Conservation (phyloP, 92 coral and sea anemone genomes). For the Zoanthus sansibaricus region DNA sequence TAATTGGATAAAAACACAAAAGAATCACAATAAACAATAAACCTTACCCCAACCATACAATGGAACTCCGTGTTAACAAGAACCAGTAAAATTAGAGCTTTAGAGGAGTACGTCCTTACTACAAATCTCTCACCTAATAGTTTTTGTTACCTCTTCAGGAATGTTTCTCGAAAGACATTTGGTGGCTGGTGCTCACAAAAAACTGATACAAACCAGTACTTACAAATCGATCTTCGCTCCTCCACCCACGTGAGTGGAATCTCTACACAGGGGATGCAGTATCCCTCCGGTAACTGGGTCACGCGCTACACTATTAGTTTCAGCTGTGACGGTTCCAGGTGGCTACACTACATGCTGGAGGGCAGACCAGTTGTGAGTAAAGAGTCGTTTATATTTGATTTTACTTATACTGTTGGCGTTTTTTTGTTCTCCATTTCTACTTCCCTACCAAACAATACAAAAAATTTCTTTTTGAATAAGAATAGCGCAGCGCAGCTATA, state of each 20-base stretch:
- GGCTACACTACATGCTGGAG: slow-evolving; percentile 27
- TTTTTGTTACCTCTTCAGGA: slow-evolving; percentile 12
- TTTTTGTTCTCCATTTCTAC: too few species aligned
- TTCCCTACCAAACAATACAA: too few species aligned
- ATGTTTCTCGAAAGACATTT: slow-evolving; percentile 28
- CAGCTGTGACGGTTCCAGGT: slow-evolving; percentile 23
- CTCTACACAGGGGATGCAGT: slow-evolving; percentile 39
- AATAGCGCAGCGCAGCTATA: too few species aligned
- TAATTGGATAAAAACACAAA: too few species aligned
- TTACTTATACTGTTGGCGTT: too few species aligned
- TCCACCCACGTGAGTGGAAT: background rate
- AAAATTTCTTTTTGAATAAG: too few species aligned
- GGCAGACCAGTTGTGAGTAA: slow-evolving; percentile 19
- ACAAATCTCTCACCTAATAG: background rate
- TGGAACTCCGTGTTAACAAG: too few species aligned
- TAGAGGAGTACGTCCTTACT: too few species aligned
- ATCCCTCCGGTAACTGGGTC: slow-evolving; percentile 45
- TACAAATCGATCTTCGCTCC: slow-evolving; percentile 24
- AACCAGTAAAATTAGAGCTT: too few species aligned
- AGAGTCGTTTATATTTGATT: background rate
- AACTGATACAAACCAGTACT: slow-evolving; percentile 13
- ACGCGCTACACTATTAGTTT: slow-evolving; percentile 32
- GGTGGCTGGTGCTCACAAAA: slow-evolving; percentile 43
- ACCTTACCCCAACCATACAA: too few species aligned
- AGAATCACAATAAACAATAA: too few species aligned